Conservation (phyloP, 2,797 vertebrate genomes). For the Myotis pilosus region DNA sequence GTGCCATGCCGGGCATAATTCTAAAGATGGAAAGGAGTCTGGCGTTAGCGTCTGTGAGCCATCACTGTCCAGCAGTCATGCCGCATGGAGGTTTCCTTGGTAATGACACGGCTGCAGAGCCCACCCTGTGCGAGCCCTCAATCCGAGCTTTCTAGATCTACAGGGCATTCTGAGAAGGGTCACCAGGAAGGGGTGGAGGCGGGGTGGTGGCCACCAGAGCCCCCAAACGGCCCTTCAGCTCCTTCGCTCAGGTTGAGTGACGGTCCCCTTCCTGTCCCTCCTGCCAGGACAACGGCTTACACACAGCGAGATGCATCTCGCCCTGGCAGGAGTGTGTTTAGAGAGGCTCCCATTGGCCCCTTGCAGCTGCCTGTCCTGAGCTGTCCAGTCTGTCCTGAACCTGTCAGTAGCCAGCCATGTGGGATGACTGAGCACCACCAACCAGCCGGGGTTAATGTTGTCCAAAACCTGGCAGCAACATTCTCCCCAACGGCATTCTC, state of each 20-base stretch:
- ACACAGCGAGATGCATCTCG: not conserved
- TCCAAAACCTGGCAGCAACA: not conserved
- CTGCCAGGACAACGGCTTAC: not conserved
- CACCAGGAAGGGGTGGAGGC: not conserved
- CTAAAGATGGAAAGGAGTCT: not conserved
- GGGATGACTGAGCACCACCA: not conserved
- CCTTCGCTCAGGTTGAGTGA: not conserved
- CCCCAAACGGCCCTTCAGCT: not conserved
- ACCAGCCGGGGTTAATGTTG: not conserved
- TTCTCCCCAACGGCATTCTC: not conserved
- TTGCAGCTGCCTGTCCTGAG: not conserved
- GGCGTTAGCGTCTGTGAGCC: not conserved
- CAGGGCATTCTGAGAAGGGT: not conserved
- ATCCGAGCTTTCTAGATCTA: not conserved
- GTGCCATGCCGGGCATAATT: not conserved
- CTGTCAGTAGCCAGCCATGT: not conserved
- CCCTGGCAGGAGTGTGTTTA: not conserved
- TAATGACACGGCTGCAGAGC: constrained; percentile 5
- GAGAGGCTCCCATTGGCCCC: not conserved
- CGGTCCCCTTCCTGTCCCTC: not conserved
- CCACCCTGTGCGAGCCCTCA: not conserved
- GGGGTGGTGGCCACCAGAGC: not conserved
- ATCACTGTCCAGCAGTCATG: not conserved
- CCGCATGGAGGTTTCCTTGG: not conserved
- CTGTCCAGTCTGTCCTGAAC: not conserved